Evolutionary conservation across 2,113 vertebrate genomes (phyloP).

Genomic region (Esox niger): DNA sequence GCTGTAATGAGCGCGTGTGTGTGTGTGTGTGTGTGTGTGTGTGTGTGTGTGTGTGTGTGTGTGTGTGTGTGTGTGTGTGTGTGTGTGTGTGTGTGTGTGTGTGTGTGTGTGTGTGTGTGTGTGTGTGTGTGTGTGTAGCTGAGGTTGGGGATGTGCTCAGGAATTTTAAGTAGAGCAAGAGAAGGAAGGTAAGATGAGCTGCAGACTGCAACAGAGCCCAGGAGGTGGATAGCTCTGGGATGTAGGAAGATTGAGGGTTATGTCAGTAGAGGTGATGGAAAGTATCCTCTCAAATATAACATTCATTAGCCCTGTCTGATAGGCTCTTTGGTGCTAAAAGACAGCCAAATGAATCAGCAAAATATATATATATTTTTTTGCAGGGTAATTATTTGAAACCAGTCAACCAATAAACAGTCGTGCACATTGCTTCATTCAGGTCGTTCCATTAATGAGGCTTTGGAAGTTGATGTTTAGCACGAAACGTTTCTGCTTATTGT

Average conservation of each 20-base stretch:
- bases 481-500: not conserved
- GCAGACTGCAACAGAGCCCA: conserved; percentile 2
- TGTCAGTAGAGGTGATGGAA: no score
- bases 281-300: no score
- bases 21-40: not conserved
- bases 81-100: conserved; percentile 16
- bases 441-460: not conserved
- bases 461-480: not conserved
- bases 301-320: not conserved
- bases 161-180: conserved; percentile 63
- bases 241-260: no score
- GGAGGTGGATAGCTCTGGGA: no score
- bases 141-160: conserved; percentile 40
- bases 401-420: not conserved
- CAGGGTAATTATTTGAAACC: not conserved
- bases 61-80: conserved; percentile 21
- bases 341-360: conserved; percentile 12
- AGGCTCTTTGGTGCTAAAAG: conserved; percentile 11
- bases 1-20: conserved; percentile 65
- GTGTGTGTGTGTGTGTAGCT: not conserved
- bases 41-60: not conserved
- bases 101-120: conserved; percentile 1
- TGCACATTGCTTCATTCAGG: not conserved
- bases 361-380: conserved; percentile 27
- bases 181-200: conserved; percentile 39